Percentiles rank a stretch among this genome's conserved stretches.
Evolutionary conservation across 2,113 vertebrate species (phyloP).

Genomic region (Mirza zaza): DNA sequence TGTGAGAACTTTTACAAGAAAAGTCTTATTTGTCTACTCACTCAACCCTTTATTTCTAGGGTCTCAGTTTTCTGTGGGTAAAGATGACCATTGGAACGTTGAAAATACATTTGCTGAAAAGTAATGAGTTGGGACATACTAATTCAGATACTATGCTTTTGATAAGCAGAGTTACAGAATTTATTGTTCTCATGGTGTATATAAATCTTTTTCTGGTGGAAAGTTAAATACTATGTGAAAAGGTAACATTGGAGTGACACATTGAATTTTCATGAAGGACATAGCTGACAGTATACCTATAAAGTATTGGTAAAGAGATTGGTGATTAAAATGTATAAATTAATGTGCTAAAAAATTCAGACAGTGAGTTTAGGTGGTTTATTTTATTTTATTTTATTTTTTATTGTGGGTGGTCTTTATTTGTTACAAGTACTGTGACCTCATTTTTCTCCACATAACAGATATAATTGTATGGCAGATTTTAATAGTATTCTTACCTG

Average conservation of each 20-base stretch:
- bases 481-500: constrained; percentile 72
- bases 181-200: background rate
- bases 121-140: background rate
- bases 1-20: background rate
- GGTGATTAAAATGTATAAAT: background rate
- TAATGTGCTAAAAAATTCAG: background rate
- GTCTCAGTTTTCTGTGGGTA: background rate
- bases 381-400: constrained; percentile 6
- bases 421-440: background rate
- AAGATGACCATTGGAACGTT: background rate
- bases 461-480: constrained; percentile 41
- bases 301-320: background rate
- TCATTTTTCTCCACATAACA: constrained; percentile 44
- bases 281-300: background rate
- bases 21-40: background rate
- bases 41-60: background rate
- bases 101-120: background rate
- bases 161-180: background rate
- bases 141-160: background rate
- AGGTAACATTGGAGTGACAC: background rate
- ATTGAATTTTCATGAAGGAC: background rate
- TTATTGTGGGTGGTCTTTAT: constrained; percentile 23
- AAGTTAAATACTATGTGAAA: background rate
- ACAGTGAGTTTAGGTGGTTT: background rate
- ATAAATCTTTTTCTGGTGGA: background rate